Percentiles rank a stretch among this genome's conserved stretches.
Evolutionary conservation across 2,888 invertebrate genomes (phyloP).

Genomic region (Microctonus brassicae): DNA sequence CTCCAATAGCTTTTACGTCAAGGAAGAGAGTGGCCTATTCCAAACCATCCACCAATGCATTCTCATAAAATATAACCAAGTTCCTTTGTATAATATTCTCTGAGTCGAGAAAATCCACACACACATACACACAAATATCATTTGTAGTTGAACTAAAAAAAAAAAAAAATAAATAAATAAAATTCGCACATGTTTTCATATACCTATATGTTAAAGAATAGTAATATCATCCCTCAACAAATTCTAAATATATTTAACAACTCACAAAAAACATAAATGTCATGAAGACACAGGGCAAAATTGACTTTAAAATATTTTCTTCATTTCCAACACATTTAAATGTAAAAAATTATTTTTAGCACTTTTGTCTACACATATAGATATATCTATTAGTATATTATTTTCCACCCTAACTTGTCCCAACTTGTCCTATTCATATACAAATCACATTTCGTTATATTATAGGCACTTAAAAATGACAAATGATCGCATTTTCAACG

Average conservation of each 20-base stretch:
- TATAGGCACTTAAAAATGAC: neutral
- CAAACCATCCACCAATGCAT: neutral
- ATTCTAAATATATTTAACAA: neutral
- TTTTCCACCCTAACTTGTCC: neutral
- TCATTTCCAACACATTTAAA: neutral
- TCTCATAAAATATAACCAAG: constrained; percentile 26
- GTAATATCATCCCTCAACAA: neutral
- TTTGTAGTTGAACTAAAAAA: neutral
- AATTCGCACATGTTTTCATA: neutral
- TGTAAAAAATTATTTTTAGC: neutral
- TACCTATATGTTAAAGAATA: neutral
- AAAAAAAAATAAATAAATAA: neutral
- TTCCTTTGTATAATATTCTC: too few relatives aligned
- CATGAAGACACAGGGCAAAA: neutral
- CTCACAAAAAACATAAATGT: neutral
- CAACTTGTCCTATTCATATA: neutral
- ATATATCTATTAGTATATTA: too few relatives aligned
- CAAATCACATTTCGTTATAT: neutral
- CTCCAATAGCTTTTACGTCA: neutral
- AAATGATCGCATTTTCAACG: neutral
- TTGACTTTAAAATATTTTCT: neutral
- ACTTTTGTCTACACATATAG: neutral
- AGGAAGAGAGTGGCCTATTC: neutral
- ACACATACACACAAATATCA: too few relatives aligned
- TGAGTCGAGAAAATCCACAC: too few relatives aligned